Conservation (phyloP, 2,113 vertebrate genomes). For the Erinaceus europaeus region DNA sequence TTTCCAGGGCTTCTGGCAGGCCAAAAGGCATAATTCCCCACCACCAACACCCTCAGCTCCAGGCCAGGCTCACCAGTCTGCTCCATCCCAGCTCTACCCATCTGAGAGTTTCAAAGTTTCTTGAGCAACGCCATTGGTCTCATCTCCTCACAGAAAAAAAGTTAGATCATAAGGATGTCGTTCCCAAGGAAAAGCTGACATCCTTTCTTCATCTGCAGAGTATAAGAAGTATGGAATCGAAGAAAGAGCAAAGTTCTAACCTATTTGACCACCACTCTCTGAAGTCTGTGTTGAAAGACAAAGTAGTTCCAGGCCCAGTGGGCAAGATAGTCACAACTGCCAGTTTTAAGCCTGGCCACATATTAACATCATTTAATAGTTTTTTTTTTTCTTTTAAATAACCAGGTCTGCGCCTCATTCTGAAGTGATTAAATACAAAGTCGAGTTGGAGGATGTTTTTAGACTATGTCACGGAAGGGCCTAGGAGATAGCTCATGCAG, state of each 20-base stretch:
- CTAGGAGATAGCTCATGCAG: too few species aligned
- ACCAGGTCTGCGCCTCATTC: background rate
- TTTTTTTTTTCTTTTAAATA: too few species aligned
- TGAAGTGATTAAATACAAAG: background rate
- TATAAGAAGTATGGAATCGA: background rate
- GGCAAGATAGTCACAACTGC: background rate
- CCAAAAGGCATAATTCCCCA: conserved; percentile 23
- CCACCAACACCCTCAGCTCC: too few species aligned
- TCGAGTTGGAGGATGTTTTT: too few species aligned
- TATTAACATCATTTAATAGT: conserved; percentile 14
- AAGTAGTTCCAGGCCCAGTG: background rate
- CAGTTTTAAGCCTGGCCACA: background rate
- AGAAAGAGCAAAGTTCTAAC: conserved; percentile 13
- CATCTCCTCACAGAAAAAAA: too few species aligned
- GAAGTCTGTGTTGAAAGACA: background rate
- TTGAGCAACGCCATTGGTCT: background rate
- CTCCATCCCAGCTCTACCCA: background rate
- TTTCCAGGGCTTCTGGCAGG: conserved; percentile 45
- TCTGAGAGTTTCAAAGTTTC: background rate
- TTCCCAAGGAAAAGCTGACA: background rate
- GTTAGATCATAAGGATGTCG: background rate
- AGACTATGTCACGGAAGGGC: too few species aligned
- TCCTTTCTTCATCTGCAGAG: conserved; percentile 18
- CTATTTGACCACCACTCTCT: background rate
- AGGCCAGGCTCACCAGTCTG: background rate